A percentile compares a stretch with the other conserved stretches of the same genome.
Evolutionary conservation across 1,140 invertebrate species (phyloP).

Genomic region (Glomeris maerens): DNA sequence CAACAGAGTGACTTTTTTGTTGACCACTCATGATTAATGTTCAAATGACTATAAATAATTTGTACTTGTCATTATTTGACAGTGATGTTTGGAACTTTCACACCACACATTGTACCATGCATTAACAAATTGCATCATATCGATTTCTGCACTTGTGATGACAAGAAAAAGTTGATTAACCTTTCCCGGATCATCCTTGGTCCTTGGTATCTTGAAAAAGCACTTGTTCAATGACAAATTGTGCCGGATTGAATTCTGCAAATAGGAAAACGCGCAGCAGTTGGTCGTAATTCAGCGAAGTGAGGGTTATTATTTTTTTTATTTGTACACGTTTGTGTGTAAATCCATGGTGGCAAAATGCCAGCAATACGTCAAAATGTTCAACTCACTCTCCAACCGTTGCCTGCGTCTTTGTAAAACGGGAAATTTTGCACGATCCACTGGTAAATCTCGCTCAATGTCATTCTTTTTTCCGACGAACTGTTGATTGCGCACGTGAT

Average conservation of each 20-base stretch:
- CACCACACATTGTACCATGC: neutral
- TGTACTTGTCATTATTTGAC: neutral
- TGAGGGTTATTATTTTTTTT: too few species aligned
- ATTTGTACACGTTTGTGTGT: too few species aligned
- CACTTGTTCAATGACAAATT: constrained; percentile 41
- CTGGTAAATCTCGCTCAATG: constrained; percentile 37
- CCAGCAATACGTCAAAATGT: neutral
- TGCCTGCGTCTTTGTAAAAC: constrained; percentile 50
- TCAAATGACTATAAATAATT: neutral
- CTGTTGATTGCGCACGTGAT: constrained; percentile 56
- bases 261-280: too few species aligned
- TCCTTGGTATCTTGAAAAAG: constrained; percentile 47
- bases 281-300: too few species aligned
- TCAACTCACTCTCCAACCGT: constrained; percentile 50
- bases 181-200: constrained; percentile 46
- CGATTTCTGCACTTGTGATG: neutral
- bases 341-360: too few species aligned
- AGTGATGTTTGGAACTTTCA: constrained; percentile 33
- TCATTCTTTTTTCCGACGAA: constrained; percentile 40
- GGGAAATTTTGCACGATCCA: constrained; percentile 39
- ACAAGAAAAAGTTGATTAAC: constrained; percentile 6
- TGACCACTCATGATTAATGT: too few species aligned
- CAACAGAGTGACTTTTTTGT: too few species aligned
- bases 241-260: constrained; percentile 38
- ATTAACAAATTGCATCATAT: neutral